Evolutionary conservation across 2,888 invertebrate genomes (phyloP), one percentile per base, ranked within the genome.

Genomic region (Nymphalis c-album): DNA sequence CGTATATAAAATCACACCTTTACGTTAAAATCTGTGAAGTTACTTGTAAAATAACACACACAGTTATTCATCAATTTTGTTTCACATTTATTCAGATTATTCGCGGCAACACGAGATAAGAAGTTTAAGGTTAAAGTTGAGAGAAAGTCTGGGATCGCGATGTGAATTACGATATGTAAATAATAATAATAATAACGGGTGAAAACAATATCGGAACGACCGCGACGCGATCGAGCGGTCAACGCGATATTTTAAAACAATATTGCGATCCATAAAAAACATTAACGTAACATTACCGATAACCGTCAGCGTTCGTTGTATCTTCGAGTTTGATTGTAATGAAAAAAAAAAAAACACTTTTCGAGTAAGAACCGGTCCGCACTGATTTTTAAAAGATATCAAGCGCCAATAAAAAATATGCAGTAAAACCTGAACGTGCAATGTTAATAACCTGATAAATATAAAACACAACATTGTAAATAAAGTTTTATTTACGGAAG

Each of bases 321-420:
- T 60, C 65, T 40, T 60, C 51, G 47, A 20, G 31, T 53, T 59
- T 55, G 47, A 26, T 40, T 57, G 35, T 53, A 5, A 26, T 53
- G 16, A 48, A 40, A 50, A 63, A 22, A 60, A 31, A 46, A 60
- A 53, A 66, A 66, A 66, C 66, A 47, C 57, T 66, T 61, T 66
- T 66, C 55, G 61, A 51, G 60, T 26, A 6, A 10, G 48, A 55
- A 66, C 66, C 66, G 66, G 66, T 66, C 57, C 47, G 20, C 46
- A 7, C 60, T 13, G 60, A 55, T 61, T 66, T 35, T 47, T 40
- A 57, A 40, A 55, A 61, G 60, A 60, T 60, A 60, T 55, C 47
- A 48, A 53, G 55, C 35, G 35, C 48, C 26, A 60, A 47, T 55
- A 60, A 55, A 60, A 60, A 46, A 50, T 31, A 31, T 40, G 20